A percentile compares a stretch with the other conserved stretches of the same genome.
phyloP scores from a whole-genome alignment of 1,140 invertebrate species.

The Lasioglossum baleicum region DNA sequence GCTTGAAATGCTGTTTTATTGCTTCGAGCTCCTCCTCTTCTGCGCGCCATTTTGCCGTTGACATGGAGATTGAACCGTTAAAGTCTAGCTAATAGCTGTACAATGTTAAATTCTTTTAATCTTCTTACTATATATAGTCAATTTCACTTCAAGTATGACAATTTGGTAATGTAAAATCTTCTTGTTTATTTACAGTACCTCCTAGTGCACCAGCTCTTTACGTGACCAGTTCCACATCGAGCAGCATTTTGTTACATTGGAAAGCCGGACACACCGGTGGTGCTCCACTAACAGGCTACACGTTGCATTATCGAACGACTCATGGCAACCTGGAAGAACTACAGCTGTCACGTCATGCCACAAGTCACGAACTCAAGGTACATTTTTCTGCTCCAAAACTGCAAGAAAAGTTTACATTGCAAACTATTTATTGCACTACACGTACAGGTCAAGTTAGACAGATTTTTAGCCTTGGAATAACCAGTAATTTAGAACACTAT shows the following conservation, averaged over 20 bases:
- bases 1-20: too few species aligned
- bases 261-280: conserved; percentile 86
- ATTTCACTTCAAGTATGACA: too few species aligned
- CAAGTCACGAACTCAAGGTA: conserved; percentile 85
- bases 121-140: too few species aligned
- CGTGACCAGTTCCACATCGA: conserved; percentile 86
- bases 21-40: too few species aligned
- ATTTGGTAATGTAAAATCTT: neutral
- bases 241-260: conserved; percentile 86
- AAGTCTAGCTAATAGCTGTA: too few species aligned
- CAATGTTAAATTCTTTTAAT: too few species aligned
- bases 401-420: neutral
- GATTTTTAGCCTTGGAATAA: too few species aligned
- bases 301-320: conserved; percentile 84
- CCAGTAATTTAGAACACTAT: too few species aligned
- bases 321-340: conserved; percentile 85
- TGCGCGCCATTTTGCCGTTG: too few species aligned
- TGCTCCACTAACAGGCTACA: conserved; percentile 84
- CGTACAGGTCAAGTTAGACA: too few species aligned
- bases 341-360: conserved; percentile 83
- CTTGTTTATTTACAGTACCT: conserved; percentile 79
- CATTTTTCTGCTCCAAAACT: neutral
- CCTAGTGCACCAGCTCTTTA: conserved; percentile 86
- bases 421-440: neutral
- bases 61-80: too few species aligned